These are phyloP conservation scores for Drosophila ogumai DNA, from an alignment of 1,140 invertebrate genomes.

Conservation along the genomic window DNA sequence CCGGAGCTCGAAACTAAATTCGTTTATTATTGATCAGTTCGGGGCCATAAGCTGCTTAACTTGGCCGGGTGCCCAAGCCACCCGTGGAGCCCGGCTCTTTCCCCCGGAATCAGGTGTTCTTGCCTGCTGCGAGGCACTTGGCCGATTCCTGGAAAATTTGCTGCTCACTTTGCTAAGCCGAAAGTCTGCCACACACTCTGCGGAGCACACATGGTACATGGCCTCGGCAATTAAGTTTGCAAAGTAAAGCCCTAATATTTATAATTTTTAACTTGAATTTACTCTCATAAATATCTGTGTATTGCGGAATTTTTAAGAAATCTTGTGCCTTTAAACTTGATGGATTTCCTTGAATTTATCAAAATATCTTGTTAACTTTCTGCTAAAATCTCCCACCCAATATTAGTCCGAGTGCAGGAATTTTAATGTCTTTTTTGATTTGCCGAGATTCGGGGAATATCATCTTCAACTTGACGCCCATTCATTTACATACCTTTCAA, in stretches of 20 bases:
- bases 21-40: constrained; percentile 53
- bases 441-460: neutral
- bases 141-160: constrained; percentile 21
- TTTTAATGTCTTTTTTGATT: neutral
- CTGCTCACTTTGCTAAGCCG: constrained; percentile 34
- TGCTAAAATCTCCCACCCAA: no score
- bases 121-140: constrained; percentile 20
- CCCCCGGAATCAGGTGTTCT: constrained; percentile 26
- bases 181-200: constrained; percentile 9
- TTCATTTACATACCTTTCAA: constrained; percentile 38
- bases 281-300: neutral
- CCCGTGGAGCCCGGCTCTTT: constrained; percentile 5
- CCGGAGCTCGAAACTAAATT: constrained; percentile 24
- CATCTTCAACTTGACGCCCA: neutral
- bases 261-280: neutral
- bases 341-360: neutral
- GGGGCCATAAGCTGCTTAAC: constrained; percentile 50
- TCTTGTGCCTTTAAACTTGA: neutral
- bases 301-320: no score
- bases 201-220: constrained; percentile 11
- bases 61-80: constrained; percentile 7
- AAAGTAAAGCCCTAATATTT: neutral
- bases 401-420: neutral
- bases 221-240: constrained; percentile 5
- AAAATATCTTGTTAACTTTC: constrained; percentile 1